Evolutionary conservation across 37 sponge, comb jelly and placozoan genomes (phyloP).

Genomic region (Corticium candelabrum): DNA sequence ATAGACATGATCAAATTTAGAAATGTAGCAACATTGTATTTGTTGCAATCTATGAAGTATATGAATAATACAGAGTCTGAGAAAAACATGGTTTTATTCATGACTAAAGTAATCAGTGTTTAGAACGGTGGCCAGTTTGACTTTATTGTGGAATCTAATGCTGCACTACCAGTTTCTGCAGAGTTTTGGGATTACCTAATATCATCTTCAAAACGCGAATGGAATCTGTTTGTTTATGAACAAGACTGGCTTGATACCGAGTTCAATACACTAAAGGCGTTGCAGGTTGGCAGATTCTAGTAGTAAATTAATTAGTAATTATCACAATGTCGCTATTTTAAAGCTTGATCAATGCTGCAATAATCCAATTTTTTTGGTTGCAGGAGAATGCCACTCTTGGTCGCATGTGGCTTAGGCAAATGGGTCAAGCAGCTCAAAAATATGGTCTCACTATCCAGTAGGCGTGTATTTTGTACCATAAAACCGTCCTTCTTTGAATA

Average conservation of each 20-base stretch:
- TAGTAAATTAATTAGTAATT: too few species aligned
- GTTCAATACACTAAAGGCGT: neutral
- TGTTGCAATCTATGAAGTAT: too few species aligned
- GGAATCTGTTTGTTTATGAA: slow-evolving; percentile 57
- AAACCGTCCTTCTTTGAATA: neutral
- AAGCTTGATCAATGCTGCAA: too few species aligned
- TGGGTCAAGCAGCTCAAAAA: slow-evolving; percentile 59
- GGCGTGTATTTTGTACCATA: slow-evolving; percentile 1
- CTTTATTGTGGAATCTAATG: slow-evolving; percentile 38
- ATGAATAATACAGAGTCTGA: too few species aligned
- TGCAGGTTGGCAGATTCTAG: too few species aligned
- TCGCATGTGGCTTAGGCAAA: slow-evolving; percentile 40
- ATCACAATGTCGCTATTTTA: too few species aligned
- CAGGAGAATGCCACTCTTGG: slow-evolving; percentile 25
- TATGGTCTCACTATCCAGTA: slow-evolving; percentile 55
- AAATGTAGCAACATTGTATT: too few species aligned
- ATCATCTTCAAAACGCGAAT: slow-evolving; percentile 28
- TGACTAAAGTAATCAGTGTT: neutral
- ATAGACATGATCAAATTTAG: too few species aligned
- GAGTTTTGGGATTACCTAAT: slow-evolving; percentile 58
- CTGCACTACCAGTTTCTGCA: slow-evolving; percentile 30
- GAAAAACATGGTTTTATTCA: neutral
- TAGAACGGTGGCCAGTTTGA: slow-evolving; percentile 57
- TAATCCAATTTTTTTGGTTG: too few species aligned
- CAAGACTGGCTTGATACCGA: slow-evolving; percentile 60